Percentiles rank a stretch among this genome's conserved stretches.
These are phyloP conservation scores for Calvadosia cruxmelitensis DNA, from an alignment of 30 jellyfish, hydroid and myxozoan genomes.

Conservation along the genomic window DNA sequence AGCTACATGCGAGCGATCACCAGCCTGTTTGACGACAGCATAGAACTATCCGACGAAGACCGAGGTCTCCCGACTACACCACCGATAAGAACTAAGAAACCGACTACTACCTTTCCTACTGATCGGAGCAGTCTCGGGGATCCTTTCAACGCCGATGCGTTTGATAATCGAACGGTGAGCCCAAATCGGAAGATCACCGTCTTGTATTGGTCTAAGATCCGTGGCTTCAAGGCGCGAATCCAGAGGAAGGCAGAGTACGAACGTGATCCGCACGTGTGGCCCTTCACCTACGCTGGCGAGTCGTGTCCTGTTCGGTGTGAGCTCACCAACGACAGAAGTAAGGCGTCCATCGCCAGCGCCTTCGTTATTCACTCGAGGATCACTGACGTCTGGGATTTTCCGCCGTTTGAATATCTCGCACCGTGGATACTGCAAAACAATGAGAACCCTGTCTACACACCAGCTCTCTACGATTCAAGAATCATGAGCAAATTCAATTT, in stretches of 20 bases:
- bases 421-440: constrained; percentile 97
- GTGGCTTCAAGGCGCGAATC: constrained; percentile 79
- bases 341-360: constrained; percentile 93
- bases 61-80: not conserved
- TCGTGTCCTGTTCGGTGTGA: constrained; percentile 89
- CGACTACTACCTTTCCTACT: not conserved
- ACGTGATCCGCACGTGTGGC: constrained; percentile 86
- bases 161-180: constrained; percentile 71
- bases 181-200: constrained; percentile 44
- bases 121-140: constrained; percentile 49
- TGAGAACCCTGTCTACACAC: constrained; percentile 97
- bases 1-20: not conserved
- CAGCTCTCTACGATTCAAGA: constrained; percentile 82
- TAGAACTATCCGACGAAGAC: too few species aligned
- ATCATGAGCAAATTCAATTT: constrained; percentile 83
- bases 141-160: constrained; percentile 80
- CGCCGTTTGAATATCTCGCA: constrained; percentile 82
- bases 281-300: constrained; percentile 91
- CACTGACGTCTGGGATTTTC: constrained; percentile 93
- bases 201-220: constrained; percentile 88
- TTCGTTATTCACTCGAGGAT: constrained; percentile 91
- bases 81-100: not conserved
- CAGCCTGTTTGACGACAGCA: not conserved
- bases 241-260: constrained; percentile 75
- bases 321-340: constrained; percentile 67